Percentiles rank a stretch among this genome's conserved stretches.
phyloP scores from a whole-genome alignment of 2,888 invertebrate genomes.

The Ametastegia equiseti region DNA sequence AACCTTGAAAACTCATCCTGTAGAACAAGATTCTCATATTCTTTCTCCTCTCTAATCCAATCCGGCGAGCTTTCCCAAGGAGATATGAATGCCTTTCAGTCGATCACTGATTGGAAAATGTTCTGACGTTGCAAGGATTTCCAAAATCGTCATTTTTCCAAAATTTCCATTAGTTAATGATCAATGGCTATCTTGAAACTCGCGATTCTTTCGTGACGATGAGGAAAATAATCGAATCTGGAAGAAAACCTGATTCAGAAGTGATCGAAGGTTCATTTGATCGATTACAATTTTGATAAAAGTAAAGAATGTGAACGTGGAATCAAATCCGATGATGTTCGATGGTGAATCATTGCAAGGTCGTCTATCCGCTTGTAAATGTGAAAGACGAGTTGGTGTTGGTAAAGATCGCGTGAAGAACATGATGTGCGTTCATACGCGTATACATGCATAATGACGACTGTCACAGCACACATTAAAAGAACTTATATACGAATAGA shows the following conservation, averaged over 20 bases:
- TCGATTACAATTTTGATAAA: not conserved
- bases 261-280: not conserved
- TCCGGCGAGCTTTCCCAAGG: not conserved
- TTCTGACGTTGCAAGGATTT: too few species aligned
- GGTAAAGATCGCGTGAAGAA: not conserved
- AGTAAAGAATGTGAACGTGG: not conserved
- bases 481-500: slow-evolving; percentile 13
- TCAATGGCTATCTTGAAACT: too few species aligned
- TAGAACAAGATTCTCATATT: slow-evolving; percentile 16
- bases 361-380: slow-evolving; percentile 26
- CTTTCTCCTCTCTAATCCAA: not conserved
- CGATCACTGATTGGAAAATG: not conserved
- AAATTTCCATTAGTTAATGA: not conserved
- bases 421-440: not conserved
- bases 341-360: slow-evolving; percentile 29
- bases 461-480: not conserved
- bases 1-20: slow-evolving; percentile 24
- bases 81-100: not conserved
- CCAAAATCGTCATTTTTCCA: too few species aligned
- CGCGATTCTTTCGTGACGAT: too few species aligned
- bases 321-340: not conserved
- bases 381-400: not conserved
- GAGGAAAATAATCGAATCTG: not conserved
- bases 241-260: not conserved
- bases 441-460: not conserved